Conservation (phyloP, 1,140 invertebrate genomes). For the Ostrea edulis region DNA sequence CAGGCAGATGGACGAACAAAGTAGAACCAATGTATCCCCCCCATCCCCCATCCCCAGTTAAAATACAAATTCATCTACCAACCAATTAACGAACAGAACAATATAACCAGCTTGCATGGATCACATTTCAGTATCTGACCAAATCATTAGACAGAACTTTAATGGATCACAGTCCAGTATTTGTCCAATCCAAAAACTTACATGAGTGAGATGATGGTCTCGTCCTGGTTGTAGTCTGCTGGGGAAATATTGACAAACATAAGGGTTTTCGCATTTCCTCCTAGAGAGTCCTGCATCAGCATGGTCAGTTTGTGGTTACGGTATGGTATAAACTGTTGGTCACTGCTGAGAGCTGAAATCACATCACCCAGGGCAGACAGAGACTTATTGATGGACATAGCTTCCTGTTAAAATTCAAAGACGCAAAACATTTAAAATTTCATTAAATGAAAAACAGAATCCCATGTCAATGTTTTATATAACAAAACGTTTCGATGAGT, state of each 20-base stretch:
- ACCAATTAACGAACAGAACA: too few species aligned
- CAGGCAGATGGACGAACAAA: too few species aligned
- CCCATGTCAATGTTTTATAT: too few species aligned
- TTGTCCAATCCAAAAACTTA: slow-evolving; percentile 49
- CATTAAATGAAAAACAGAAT: not conserved
- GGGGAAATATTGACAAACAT: slow-evolving; percentile 83
- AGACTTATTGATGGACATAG: slow-evolving; percentile 92
- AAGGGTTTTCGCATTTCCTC: slow-evolving; percentile 83
- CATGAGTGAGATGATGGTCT: slow-evolving; percentile 81
- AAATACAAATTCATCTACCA: too few species aligned
- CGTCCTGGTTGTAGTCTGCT: slow-evolving; percentile 80
- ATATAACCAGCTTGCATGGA: too few species aligned
- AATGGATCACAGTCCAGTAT: not conserved
- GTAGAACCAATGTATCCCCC: too few species aligned
- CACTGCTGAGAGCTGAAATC: slow-evolving; percentile 87
- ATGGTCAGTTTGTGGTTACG: slow-evolving; percentile 83
- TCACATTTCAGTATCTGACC: too few species aligned
- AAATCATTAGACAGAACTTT: too few species aligned
- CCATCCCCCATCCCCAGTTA: too few species aligned
- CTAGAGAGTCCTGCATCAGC: slow-evolving; percentile 82
- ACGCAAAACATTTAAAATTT: not conserved
- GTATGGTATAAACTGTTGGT: slow-evolving; percentile 78
- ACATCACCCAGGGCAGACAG: slow-evolving; percentile 87
- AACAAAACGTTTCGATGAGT: too few species aligned
- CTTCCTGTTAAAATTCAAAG: slow-evolving; percentile 87